Evolutionary conservation across 2,888 invertebrate species (phyloP), one percentile per base, ranked within the genome.

Genomic region (Callyntrura guangdongensis): DNA sequence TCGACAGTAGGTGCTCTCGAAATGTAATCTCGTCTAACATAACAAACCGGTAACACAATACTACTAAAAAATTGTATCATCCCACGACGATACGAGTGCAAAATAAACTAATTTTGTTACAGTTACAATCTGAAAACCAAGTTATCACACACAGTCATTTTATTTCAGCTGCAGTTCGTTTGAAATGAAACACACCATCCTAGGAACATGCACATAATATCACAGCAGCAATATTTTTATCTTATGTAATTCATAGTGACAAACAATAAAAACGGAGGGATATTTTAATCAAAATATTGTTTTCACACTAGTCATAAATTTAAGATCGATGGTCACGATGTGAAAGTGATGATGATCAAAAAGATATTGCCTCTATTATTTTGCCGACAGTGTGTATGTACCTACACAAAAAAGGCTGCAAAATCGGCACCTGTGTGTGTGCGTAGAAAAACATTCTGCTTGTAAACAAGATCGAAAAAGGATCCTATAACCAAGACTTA

Each of bases 271-370:
- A 59, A 81, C 11, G 72, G n/a, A 22, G 49, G 72, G 69, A 89
- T 83, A 84, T 84, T 89, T 77, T 89, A 89, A 89, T 89, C 83
- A 89, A 89, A 89, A 89, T 89, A 89, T 89, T 89, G 82, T 89
- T 84, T 89, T 89, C 89, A 77, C 59, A 84, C 64, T 53, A 56
- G 84, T 84, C 89, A 84, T 84, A 89, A 84, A 84, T 83, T 83
- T 74, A 82, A 84, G 83, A 89, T 89, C 36, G 89, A 89, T 89
- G 84, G 84, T 89, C 89, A 89, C 89, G 89, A 89, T 81, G 81
- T 25, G 81, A 87, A 88, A 64, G 88, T 88, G 88, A 88, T 87
- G 87, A 87, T 89, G 74, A 69, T 85, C 69, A 49, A 72, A 77
- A n/a, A 89, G 89, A 89, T 84, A 89, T 89, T 84, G 61, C 64